phyloP scores from a whole-genome alignment of 2,797 vertebrate species.

The Calcarius lapponicus region DNA sequence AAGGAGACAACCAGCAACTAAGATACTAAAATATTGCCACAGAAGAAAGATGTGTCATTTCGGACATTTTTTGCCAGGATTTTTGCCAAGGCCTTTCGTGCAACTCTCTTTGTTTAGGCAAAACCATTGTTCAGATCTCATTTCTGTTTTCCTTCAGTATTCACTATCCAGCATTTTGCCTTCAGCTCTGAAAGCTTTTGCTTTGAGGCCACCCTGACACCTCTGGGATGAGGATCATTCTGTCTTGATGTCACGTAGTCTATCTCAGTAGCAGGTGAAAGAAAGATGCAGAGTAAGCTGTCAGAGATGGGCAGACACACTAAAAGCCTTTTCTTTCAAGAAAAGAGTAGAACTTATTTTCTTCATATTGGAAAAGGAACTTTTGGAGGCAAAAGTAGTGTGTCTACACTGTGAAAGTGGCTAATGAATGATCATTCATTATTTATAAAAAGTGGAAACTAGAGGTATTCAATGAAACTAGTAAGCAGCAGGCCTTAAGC shows the following conservation, averaged over 20 bases:
- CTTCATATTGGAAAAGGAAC: neutral
- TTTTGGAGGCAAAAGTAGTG: neutral
- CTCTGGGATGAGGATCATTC: neutral
- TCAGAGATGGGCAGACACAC: neutral
- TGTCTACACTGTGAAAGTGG: neutral
- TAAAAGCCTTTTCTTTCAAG: neutral
- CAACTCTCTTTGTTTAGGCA: neutral
- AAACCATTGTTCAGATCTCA: neutral
- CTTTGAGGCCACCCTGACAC: neutral
- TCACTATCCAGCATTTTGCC: neutral
- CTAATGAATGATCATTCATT: neutral
- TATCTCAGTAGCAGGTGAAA: neutral
- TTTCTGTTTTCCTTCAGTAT: neutral
- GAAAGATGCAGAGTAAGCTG: neutral
- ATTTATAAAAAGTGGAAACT: neutral
- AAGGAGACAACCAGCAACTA: neutral
- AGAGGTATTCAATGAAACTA: neutral
- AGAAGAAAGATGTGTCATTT: neutral
- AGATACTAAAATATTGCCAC: neutral
- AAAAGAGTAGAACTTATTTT: neutral
- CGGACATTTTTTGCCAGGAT: neutral
- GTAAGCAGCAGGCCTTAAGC: neutral
- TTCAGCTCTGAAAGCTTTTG: neutral
- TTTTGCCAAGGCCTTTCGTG: neutral
- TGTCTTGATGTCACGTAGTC: neutral